Percentiles rank a stretch among this genome's conserved stretches.
Conservation (phyloP, 2,797 vertebrate genomes). For the Diplodus sargus region DNA sequence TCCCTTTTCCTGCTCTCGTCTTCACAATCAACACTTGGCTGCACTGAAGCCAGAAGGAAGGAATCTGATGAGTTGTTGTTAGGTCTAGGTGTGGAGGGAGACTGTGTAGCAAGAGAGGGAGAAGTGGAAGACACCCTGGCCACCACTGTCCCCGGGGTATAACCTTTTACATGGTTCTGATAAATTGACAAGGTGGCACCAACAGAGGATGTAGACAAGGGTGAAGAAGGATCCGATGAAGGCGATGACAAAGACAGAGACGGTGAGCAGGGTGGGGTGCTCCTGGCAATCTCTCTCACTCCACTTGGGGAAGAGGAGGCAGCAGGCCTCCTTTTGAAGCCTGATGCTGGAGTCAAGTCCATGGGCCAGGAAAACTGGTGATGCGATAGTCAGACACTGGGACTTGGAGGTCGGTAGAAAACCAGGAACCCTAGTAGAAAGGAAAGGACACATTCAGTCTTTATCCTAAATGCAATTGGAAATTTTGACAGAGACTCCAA, state of each 20-base stretch:
- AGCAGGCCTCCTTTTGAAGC: conserved; percentile 77
- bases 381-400: conserved; percentile 28
- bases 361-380: conserved; percentile 59
- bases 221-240: conserved; percentile 79
- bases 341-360: conserved; percentile 71
- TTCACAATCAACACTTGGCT: conserved; percentile 54
- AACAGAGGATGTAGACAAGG: conserved; percentile 75
- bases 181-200: conserved; percentile 60
- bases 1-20: conserved; percentile 75
- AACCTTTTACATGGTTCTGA: conserved; percentile 70
- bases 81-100: conserved; percentile 38
- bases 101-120: conserved; percentile 57
- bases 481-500: neutral
- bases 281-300: conserved; percentile 71
- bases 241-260: conserved; percentile 79
- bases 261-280: conserved; percentile 73
- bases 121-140: conserved; percentile 81
- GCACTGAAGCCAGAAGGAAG: conserved; percentile 52
- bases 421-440: conserved; percentile 62
- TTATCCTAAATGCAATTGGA: neutral
- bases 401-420: conserved; percentile 16
- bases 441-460: conserved; percentile 18
- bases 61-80: conserved; percentile 44
- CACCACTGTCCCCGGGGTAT: conserved; percentile 48
- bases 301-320: conserved; percentile 64